phyloP scores from a whole-genome alignment of 2,113 vertebrate genomes.

The Bambusicola thoracicus region DNA sequence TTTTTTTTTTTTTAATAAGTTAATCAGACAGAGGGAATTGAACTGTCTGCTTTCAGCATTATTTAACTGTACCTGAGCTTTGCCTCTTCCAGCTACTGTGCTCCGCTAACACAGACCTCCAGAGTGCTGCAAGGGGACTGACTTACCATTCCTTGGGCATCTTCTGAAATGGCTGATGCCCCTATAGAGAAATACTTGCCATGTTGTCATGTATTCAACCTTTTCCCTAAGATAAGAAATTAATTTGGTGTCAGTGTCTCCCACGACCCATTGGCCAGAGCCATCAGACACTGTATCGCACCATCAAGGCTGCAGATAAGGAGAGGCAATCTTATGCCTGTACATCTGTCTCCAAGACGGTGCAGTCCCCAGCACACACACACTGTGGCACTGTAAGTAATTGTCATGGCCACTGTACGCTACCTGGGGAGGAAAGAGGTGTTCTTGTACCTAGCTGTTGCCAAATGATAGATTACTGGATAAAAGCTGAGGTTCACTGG shows the following conservation, averaged over 20 bases:
- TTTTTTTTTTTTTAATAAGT: background rate
- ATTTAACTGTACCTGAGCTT: slow-evolving; percentile 23
- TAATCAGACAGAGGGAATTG: background rate
- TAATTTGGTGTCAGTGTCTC: background rate
- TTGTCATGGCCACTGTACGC: fast-evolving
- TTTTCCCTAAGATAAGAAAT: background rate
- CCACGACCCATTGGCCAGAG: too few species aligned
- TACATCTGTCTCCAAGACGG: background rate
- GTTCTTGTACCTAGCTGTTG: background rate
- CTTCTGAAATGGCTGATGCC: background rate
- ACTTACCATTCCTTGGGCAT: background rate
- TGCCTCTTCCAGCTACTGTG: background rate
- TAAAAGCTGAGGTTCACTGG: background rate
- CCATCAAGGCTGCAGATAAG: background rate
- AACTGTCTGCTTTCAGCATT: background rate
- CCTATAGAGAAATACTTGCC: background rate
- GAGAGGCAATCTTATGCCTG: fast-evolving
- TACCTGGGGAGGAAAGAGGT: background rate
- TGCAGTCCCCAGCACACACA: background rate
- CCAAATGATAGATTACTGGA: fast-evolving
- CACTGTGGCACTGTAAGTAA: background rate
- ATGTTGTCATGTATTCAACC: fast-evolving
- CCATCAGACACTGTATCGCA: background rate
- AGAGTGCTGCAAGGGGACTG: background rate
- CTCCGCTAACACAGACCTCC: background rate